Evolutionary conservation across 2,797 vertebrate genomes (phyloP), one percentile per base, ranked within the genome.

Genomic region (Macroramphosus scolopax): DNA sequence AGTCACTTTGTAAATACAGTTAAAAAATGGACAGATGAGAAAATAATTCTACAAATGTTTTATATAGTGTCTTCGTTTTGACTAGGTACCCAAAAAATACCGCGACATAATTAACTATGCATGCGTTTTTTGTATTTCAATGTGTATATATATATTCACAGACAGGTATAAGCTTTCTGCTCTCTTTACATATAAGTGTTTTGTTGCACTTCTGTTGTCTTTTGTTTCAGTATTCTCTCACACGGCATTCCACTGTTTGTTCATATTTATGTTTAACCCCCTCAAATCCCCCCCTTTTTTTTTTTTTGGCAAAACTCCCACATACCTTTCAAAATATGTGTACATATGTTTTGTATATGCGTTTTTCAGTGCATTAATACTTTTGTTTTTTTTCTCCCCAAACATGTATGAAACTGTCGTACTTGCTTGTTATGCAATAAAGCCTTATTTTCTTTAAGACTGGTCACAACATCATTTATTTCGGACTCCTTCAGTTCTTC

Each of bases 401-500:
- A 64, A 76, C 75, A 75, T 80, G 68, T 86, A 80, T 83, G 60
- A 85, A 81, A 70, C 83, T 93, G 82, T 91, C 83, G 54, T 83
- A 91, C 88, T 85, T 91, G 88, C 90, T 89, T 84, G 75, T 89
- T 90, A 92, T 89, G 89, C 88, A 96, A 94, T 96, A 95, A 97
- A 97, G 70, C 58, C 31, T 85, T 91, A 90, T 90, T 90, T 89
- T 89, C 88, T 91, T 81, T 87, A 88, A 58, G 11, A 62, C n/a
- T 47, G 45, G 16, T 20, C 30, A 50, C 17, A n/a, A 41, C 4
- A 20, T 12, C 0, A 36, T 49, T 58, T 24, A 28, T 58, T 62
- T 49, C 1, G 10, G 1, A 14, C 0, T 36, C n/a, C n/a, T n/a
- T n/a, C n/a, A n/a, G n/a, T n/a, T n/a, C n/a, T n/a, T n/a, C n/a